phyloP scores from a whole-genome alignment of 2,113 vertebrate genomes.

The Seriola quinqueradiata region DNA sequence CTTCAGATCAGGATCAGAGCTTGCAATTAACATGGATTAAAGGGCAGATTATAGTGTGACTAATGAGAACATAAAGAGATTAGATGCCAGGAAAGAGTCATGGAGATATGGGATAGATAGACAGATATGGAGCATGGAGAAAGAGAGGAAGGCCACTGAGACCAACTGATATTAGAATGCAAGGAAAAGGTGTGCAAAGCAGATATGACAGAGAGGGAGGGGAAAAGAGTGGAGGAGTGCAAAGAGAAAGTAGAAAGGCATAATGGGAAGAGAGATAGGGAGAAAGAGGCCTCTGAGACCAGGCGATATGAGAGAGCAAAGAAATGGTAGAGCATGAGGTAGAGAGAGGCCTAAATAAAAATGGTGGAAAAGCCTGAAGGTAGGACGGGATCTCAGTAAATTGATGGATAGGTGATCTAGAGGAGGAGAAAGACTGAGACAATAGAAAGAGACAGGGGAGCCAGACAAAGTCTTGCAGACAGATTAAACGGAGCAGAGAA shows the following conservation, averaged over 20 bases:
- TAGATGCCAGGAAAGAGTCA: constrained; percentile 54
- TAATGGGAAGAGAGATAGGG: constrained; percentile 64
- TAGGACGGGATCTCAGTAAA: constrained; percentile 25
- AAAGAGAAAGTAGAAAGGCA: constrained; percentile 51
- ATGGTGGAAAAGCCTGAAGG: constrained; percentile 10
- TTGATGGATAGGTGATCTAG: constrained; percentile 60
- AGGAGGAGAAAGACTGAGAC: constrained; percentile 60
- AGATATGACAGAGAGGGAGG: constrained; percentile 45
- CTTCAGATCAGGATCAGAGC: constrained; percentile 65
- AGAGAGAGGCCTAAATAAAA: constrained; percentile 57
- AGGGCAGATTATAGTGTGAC: constrained; percentile 62
- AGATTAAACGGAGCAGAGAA: constrained; percentile 49
- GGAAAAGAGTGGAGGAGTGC: constrained; percentile 11
- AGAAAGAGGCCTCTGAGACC: constrained; percentile 66
- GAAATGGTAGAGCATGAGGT: constrained; percentile 22
- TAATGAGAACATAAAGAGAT: constrained; percentile 75
- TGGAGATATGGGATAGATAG: constrained; percentile 42
- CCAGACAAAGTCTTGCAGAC: constrained; percentile 31
- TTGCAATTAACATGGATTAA: constrained; percentile 75
- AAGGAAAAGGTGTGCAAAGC: constrained; percentile 48
- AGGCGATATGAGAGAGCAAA: constrained; percentile 56
- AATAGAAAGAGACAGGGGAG: constrained; percentile 61
- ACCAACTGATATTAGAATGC: constrained; percentile 47
- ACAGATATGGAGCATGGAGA: constrained; percentile 41
- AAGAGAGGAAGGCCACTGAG: constrained; percentile 36